Percentiles rank a stretch among this genome's conserved stretches.
Evolutionary conservation across 2,797 vertebrate genomes (phyloP).

Genomic region (Tapirus indicus): DNA sequence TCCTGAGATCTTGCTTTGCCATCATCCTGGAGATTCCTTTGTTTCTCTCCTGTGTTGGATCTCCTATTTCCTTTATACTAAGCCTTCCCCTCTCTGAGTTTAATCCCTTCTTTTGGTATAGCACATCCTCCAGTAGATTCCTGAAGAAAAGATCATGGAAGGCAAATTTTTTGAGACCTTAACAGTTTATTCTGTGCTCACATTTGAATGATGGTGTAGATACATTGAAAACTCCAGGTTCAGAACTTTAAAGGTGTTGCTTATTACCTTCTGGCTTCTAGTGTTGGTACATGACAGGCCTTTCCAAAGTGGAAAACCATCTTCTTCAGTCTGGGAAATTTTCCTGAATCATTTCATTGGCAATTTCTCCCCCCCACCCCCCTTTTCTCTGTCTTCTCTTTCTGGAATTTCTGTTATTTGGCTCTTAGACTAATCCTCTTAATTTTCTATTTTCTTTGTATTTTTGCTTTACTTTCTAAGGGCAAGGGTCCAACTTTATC

Average conservation of each 20-base stretch:
- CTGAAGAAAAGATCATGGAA: not conserved
- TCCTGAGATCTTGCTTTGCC: not conserved
- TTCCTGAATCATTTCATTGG: slow-evolving; percentile 20
- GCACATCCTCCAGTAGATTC: not conserved
- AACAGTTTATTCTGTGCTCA: not conserved
- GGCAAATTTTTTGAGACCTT: not conserved
- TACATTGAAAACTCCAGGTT: not conserved
- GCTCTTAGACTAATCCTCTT: not conserved
- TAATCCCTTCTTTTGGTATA: not conserved
- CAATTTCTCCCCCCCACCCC: not conserved
- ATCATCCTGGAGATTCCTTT: not conserved
- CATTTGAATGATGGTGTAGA: not conserved
- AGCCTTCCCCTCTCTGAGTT: not conserved
- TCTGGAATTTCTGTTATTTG: slow-evolving; percentile 24
- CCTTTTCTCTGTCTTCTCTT: slow-evolving; percentile 5
- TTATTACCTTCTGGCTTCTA: not conserved
- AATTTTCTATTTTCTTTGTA: not conserved
- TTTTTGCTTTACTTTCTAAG: not conserved
- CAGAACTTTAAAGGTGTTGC: not conserved
- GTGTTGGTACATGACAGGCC: not conserved
- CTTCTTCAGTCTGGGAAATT: not conserved
- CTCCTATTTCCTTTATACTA: not conserved
- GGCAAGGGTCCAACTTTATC: not conserved
- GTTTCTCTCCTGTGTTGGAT: not conserved
- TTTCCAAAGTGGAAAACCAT: not conserved